Percentiles rank a stretch among this genome's conserved stretches.
Evolutionary conservation across 2,797 vertebrate genomes (phyloP).

Genomic region (Enteromius unitaeniatus): DNA sequence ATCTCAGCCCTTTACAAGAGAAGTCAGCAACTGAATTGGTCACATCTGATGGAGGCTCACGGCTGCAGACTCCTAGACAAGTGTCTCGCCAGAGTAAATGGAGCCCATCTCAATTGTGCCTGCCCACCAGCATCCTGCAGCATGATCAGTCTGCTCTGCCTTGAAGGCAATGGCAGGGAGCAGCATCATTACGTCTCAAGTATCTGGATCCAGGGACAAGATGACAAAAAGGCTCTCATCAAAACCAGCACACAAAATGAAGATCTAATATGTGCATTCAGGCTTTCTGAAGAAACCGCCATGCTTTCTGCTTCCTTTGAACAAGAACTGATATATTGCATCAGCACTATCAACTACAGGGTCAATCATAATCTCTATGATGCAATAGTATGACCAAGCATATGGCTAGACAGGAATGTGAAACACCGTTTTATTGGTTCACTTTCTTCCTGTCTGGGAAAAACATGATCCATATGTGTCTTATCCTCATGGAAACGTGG

Average conservation of each 20-base stretch:
- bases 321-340: not conserved
- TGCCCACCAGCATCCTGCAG: slow-evolving; percentile 14
- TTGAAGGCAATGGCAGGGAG: not conserved
- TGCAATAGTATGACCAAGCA: slow-evolving; percentile 1
- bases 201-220: not conserved
- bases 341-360: not conserved
- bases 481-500: not conserved
- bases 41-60: slow-evolving; percentile 14
- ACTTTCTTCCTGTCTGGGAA: slow-evolving; percentile 14
- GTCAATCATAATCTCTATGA: not conserved
- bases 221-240: not conserved
- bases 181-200: slow-evolving; percentile 30
- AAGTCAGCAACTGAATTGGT: not conserved
- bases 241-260: slow-evolving; percentile 14
- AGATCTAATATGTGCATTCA: not conserved
- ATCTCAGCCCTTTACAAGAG: slow-evolving; percentile 12
- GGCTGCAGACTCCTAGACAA: slow-evolving; percentile 9
- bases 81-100: not conserved
- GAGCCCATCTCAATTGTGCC: slow-evolving; percentile 7
- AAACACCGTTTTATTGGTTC: slow-evolving; percentile 15
- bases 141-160: slow-evolving; percentile 13
- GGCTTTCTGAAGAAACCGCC: not conserved
- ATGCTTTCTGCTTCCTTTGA: not conserved
- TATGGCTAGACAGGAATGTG: not conserved
- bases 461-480: not conserved